Evolutionary conservation across 1,140 invertebrate species (phyloP), one percentile per base, ranked within the genome.

Genomic region (Drosophila orosa): DNA sequence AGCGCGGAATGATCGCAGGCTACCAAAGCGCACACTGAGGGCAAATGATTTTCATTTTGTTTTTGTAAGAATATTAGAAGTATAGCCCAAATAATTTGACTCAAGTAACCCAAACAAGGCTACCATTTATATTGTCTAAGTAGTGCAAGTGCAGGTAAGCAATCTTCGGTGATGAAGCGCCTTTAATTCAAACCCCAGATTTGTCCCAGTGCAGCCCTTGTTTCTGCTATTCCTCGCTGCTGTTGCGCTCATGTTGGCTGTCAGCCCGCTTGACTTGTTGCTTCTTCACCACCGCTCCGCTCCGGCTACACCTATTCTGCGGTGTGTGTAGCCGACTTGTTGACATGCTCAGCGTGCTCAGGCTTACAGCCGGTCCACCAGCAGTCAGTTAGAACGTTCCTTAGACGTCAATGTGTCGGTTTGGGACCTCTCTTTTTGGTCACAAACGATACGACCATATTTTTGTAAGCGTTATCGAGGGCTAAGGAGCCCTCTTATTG

Each of bases 321-420:
- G 45, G 48, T 61, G 40, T 71, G 66, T 72, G 73, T 65, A 69
- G 59, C 55, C 58, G 35, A 69, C 76, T 87, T 91, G 90, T 91
- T 86, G 80, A 91, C 90, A 90, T 90, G 90, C 86, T 78, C 86
- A 90, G 83, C 86, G 82, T 90, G 83, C 78, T 82, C 83, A 76
- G 69, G 69, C 80, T 74, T 73, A 77, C 83, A 81, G 71, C 50
- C 61, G 56, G 54, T 69, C 24, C 72, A 35, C 25, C 56, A 47
- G 10, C 57, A 67, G 66, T 24, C 71, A 75, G 52, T 15, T 15
- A 24, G 22, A 61, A 31, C 55, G 50, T 35, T 65, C 62, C 47
- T 35, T 45, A 69, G 78, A 79, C 82, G 73, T 90, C 85, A 90
- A 90, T 63, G 65, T 73, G 85, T 82, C 59, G 69, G 65, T 52